Conservation (phyloP, 2,888 invertebrate species). For the Synanthedon tipuliformis region DNA sequence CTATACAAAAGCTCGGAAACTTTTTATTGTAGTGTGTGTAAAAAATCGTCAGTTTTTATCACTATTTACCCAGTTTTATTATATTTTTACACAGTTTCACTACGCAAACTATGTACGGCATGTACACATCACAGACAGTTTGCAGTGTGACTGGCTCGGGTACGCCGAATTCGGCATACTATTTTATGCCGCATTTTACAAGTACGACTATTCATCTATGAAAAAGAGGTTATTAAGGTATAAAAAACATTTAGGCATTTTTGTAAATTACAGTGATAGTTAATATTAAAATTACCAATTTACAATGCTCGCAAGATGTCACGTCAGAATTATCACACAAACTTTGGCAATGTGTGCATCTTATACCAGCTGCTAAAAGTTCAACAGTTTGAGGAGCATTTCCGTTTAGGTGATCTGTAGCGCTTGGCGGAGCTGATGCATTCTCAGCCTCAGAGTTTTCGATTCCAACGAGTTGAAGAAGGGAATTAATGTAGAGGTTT, state of each 20-base stretch:
- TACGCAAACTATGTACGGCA: no score
- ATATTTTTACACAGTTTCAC: no score
- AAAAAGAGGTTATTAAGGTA: no score
- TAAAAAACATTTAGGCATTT: background rate
- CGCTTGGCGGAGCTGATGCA: slow-evolving; percentile 12
- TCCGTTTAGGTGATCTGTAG: slow-evolving; percentile 8
- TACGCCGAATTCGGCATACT: no score
- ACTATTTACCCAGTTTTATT: no score
- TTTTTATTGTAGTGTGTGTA: no score
- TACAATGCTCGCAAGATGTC: slow-evolving; percentile 70
- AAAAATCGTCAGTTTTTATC: no score
- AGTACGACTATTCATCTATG: no score
- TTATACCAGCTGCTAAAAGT: slow-evolving; percentile 35
- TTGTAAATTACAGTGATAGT: background rate
- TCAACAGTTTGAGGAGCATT: slow-evolving; percentile 31
- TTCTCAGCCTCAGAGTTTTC: slow-evolving; percentile 27
- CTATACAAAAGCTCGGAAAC: no score
- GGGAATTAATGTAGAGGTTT: slow-evolving; percentile 75
- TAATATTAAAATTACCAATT: slow-evolving; percentile 49
- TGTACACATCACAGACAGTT: no score
- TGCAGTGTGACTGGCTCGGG: no score
- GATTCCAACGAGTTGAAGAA: slow-evolving; percentile 63
- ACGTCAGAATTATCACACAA: slow-evolving; percentile 39
- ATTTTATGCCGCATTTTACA: no score
- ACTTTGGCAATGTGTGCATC: slow-evolving; percentile 45